These are phyloP conservation scores for Hemiscyllium ocellatum DNA, from an alignment of 2,113 vertebrate genomes.

Conservation along the genomic window DNA sequence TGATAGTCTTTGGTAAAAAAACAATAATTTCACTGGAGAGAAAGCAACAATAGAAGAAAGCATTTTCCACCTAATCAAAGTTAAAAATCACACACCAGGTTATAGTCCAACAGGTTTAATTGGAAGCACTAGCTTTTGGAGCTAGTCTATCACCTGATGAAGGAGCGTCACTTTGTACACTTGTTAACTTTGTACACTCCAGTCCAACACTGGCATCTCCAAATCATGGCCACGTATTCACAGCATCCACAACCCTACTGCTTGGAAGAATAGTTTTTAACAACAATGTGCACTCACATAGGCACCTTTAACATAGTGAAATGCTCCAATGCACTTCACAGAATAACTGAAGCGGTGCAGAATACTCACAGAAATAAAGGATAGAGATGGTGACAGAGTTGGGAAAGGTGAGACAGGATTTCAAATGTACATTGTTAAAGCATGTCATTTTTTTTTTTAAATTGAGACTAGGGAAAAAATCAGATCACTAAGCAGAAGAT, in stretches of 20 bases:
- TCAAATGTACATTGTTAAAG: no score
- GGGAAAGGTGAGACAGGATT: not conserved
- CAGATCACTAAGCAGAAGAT: not conserved
- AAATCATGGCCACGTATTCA: not conserved
- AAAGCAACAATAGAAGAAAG: not conserved
- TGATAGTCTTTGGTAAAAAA: not conserved
- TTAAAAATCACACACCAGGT: no score
- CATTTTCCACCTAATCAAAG: not conserved
- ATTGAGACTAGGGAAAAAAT: not conserved
- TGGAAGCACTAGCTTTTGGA: no score
- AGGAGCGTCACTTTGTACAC: no score
- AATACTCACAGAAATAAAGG: no score
- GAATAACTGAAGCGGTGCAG: no score
- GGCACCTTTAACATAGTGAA: not conserved
- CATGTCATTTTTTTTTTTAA: not conserved
- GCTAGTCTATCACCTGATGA: no score
- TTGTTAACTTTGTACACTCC: no score
- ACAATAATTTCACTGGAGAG: not conserved
- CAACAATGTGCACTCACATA: not conserved
- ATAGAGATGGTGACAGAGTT: not conserved
- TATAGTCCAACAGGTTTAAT: no score
- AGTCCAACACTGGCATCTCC: no score
- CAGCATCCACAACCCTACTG: not conserved
- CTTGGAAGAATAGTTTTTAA: not conserved
- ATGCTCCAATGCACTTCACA: not conserved